Conservation (phyloP, 1,140 invertebrate genomes). For the Listronotus bonariensis region DNA sequence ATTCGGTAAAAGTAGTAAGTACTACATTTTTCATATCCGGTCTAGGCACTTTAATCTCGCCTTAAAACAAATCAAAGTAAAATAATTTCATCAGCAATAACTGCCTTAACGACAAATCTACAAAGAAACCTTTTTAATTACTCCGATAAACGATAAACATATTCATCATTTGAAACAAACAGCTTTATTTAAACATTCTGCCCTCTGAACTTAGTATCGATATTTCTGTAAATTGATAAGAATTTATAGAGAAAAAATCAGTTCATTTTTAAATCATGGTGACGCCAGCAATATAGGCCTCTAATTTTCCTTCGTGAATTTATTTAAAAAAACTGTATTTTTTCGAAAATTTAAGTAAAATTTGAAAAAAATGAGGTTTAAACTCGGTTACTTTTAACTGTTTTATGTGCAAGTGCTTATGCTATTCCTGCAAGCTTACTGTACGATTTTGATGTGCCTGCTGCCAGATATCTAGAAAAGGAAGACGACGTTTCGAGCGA, state of each 20-base stretch:
- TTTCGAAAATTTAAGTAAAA: too few species aligned
- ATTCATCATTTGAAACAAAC: conserved; percentile 17
- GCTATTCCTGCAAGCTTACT: conserved; percentile 39
- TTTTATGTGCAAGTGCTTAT: conserved; percentile 26
- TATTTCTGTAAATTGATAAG: conserved; percentile 16
- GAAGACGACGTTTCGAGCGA: conserved; percentile 58
- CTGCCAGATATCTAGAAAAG: conserved; percentile 49
- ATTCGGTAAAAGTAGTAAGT: too few species aligned
- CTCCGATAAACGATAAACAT: too few species aligned
- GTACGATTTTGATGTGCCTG: conserved; percentile 42
- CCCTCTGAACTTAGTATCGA: conserved; percentile 26
- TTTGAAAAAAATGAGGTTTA: conserved; percentile 43
- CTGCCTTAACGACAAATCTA: too few species aligned
- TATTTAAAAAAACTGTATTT: too few species aligned
- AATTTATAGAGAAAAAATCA: conserved; percentile 24
- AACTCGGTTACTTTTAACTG: conserved; percentile 36
- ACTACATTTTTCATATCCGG: too few species aligned
- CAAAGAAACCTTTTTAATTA: too few species aligned
- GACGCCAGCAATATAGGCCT: not conserved
- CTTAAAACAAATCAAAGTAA: too few species aligned
- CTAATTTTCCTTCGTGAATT: too few species aligned
- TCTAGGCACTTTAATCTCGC: too few species aligned
- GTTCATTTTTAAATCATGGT: conserved; percentile 12
- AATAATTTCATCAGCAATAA: too few species aligned
- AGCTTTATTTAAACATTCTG: conserved; percentile 24